Base-by-base conservation (phyloP, 1,140 invertebrate species). In the Meloidogyne floridensis region DNA sequence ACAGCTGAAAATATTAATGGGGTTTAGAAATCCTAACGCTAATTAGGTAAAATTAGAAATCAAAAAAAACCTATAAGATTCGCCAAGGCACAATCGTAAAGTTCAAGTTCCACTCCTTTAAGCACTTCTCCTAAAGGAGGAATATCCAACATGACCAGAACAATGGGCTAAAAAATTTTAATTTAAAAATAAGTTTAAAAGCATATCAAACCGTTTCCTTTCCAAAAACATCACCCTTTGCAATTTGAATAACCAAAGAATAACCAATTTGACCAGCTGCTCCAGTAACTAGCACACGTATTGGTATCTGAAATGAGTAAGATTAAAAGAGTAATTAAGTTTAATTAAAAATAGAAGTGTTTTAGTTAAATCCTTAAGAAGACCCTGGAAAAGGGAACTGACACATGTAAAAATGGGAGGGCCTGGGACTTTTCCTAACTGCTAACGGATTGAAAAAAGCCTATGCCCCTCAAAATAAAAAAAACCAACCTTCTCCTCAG, bases 181-280 rank as follows among this genome's bases (percentile, higher is more conserved):
- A 83, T 13, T 83, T 59, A 13, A n/a, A 51, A 70, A 69, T 15
- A 20, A 20, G 20, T n/a, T 18, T 18, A 42, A 4, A 47, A 20
- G n/a, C 47, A 43, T 81, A 56, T 32, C 51, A 56, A 72, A 86
- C 84, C 69, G 56, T 73, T 13, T 87, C 92, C 72, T 92, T 91
- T 11, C 98, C 97, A 92, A 99, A 99, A 0, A 99, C 96, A 92
- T 96, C 94, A 85, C 98, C 98, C 88, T 95, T 96, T 18, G 95
- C 95, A 86, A 99, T 93, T 74, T 89, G 90, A 20, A 90, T 72
- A 32, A 90, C 65, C 15, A 65, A 77, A 32, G 32, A 32, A 98
- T 99, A 99, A 69, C 95, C 97, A 87, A 99, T 99, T 92, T 99
- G 98, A 18, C 89, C 89, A 77, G 96, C 96, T 87, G 97, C 97